These are phyloP conservation scores for Spodoptera littoralis DNA, from an alignment of 2,888 invertebrate genomes.

Conservation along the genomic window DNA sequence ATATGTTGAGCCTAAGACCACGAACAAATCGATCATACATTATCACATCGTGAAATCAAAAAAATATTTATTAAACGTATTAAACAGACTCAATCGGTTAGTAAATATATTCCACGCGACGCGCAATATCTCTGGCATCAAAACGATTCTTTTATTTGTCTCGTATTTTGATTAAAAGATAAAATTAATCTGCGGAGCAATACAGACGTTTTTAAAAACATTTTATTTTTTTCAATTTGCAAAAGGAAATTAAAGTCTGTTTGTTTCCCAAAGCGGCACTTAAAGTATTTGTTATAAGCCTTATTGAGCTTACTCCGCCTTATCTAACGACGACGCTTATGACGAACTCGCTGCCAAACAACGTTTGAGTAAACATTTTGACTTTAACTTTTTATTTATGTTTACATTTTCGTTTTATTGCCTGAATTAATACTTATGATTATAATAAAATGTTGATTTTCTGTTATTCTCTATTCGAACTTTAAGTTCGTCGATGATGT, in stretches of 20 bases:
- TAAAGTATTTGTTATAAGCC: conserved; percentile 72
- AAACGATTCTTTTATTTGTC: background rate
- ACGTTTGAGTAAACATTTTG: conserved; percentile 46
- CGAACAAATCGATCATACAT: no score
- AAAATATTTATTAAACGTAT: no score
- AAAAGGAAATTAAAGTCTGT: conserved; percentile 74
- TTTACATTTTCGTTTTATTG: conserved; percentile 21
- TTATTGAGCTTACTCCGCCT: conserved; percentile 64
- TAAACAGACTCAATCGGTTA: no score
- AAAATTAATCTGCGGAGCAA: conserved; percentile 28
- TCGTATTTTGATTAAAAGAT: conserved; percentile 28
- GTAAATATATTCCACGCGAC: no score
- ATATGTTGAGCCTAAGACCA: no score
- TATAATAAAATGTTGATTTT: no score
- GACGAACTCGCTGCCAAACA: conserved; percentile 59
- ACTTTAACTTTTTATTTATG: conserved; percentile 49
- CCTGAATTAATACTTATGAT: conserved; percentile 39
- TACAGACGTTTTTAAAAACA: conserved; percentile 38
- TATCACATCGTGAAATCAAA: no score
- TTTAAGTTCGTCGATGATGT: no score
- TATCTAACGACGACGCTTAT: conserved; percentile 66
- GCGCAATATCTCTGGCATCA: background rate
- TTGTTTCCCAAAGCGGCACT: conserved; percentile 67
- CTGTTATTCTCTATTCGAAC: no score
- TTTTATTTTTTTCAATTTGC: conserved; percentile 68